Evolutionary conservation across 2,797 vertebrate species (phyloP), one percentile per base, ranked within the genome.

Genomic region (Eulemur coronatus): DNA sequence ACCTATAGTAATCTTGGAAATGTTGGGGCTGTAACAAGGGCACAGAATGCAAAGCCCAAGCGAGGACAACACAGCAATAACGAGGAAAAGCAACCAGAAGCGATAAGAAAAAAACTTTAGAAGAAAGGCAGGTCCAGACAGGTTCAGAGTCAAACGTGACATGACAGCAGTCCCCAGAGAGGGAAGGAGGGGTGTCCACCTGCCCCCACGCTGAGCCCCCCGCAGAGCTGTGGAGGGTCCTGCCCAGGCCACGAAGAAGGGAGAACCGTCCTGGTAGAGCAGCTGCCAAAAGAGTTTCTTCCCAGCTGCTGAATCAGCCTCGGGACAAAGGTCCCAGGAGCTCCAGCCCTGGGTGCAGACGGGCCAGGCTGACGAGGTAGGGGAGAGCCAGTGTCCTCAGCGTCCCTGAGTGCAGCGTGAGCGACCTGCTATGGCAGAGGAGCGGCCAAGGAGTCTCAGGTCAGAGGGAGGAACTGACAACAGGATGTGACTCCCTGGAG

Each of bases 371-470:
- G 12, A 13, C 10, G 4, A 63, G 30, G 26, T 33, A 65, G 20
- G 7, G n/a, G 22, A 52, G 43, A 52, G 28, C 20, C 14, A 20
- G 43, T 0, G 3, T 33, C 24, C n/a, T 33, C 46, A 26, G 65
- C 11, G 1, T 24, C 72, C 72, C 46, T 22, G 24, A 69, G 52
- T 28, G 1, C 17, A 65, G 18, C 6, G 0, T 4, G 4, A 30
- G n/a, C 8, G 5, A 12, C 46, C 24, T 0, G 0, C 10, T 4
- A 28, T 1, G 2, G 52, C 41, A 57, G 35, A 38, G 7, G 5
- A 1, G 8, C 14, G 15, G 5, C 11, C n/a, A 10, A 4, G 11
- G 20, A 24, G 11, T 28, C 69, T 69, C 30, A 15, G 9, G 22
- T 2, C 30, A 20, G 33, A 30, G 17, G 26, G 69, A 85, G 33